A percentile compares a stretch with the other conserved stretches of the same genome.
These are phyloP conservation scores for Florisuga fusca DNA, from an alignment of 2,797 vertebrate species.

Conservation along the genomic window DNA sequence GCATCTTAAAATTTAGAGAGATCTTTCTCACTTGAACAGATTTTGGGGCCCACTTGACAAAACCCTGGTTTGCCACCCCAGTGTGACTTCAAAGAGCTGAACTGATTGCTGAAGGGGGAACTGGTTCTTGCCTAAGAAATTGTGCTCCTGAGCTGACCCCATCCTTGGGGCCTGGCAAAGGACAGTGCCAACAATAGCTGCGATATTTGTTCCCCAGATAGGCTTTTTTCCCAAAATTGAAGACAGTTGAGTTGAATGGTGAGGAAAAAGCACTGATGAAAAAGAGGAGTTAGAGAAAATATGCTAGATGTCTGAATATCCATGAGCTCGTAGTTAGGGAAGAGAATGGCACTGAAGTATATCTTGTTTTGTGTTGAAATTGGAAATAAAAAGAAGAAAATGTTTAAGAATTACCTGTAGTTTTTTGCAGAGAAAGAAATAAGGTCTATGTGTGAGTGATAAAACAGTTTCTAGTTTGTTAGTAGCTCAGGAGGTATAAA, in stretches of 20 bases:
- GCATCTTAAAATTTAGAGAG: neutral
- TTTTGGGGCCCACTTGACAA: fast-evolving
- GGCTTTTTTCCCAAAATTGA: neutral
- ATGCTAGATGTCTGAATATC: neutral
- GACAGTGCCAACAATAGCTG: neutral
- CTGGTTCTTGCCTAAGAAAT: neutral
- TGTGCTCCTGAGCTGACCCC: neutral
- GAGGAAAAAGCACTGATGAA: neutral
- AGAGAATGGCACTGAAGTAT: neutral
- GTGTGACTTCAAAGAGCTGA: neutral
- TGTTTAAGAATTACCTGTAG: neutral
- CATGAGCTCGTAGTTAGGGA: neutral
- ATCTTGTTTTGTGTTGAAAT: neutral
- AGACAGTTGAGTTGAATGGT: neutral
- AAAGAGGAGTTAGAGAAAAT: neutral
- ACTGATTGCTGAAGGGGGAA: neutral
- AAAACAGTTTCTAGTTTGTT: neutral
- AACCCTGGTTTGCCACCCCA: neutral
- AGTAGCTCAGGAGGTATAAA: neutral
- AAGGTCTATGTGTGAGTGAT: neutral
- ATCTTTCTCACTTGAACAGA: neutral
- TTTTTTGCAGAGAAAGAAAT: neutral
- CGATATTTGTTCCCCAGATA: neutral
- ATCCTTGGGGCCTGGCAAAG: neutral
- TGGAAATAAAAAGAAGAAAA: neutral